Evolutionary conservation across 2,797 vertebrate genomes (phyloP), one percentile per base, ranked within the genome.

Genomic region (Melanotaenia boesemani): DNA sequence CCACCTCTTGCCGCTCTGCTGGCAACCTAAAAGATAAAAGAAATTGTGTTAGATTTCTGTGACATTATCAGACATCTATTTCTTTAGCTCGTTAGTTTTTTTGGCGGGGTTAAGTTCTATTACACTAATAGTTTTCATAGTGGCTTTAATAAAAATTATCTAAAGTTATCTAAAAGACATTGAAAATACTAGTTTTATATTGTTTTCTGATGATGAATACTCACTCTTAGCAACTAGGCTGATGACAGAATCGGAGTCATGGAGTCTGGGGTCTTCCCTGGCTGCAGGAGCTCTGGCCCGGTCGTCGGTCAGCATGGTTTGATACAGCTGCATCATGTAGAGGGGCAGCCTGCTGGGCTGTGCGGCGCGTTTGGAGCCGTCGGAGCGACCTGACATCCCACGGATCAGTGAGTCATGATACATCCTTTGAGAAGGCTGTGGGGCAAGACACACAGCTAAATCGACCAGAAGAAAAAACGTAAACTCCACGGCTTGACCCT

Each of bases 271-370:
- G 64, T 93, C 94, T 67, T 91, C 87, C 32, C 20, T 79, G 34
- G 34, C 48, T 2, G 64, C 63, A 6, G 57, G 70, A n/a, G 26
- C 70, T 60, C 22, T 74, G 36, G 4, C 30, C 24, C 69, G 84
- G 18, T 91, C 89, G 13, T 89, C 92, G 37, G 76, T 80, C 71
- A 90, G 77, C 74, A 95, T 87, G 37, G 93, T 90, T 63, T 94
- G 91, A 89, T 96, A 96, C 8, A 96, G 94, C 63, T 96, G 95
- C 92, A 97, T 94, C 96, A 97, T 97, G 90, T 95, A 96, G 46
- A 86, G 83, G 1, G 92, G 94, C 56, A 93, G 89, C 30, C 85
- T 80, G 69, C 50, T 66, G 18, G 1, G 76, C 20, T 78, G 63
- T 46, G 18, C 65, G 9, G 58, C 28, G 70, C 63, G 74, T 44